Evolutionary conservation across 2,113 vertebrate genomes (phyloP).

Genomic region (Pontoporia blainvillei): DNA sequence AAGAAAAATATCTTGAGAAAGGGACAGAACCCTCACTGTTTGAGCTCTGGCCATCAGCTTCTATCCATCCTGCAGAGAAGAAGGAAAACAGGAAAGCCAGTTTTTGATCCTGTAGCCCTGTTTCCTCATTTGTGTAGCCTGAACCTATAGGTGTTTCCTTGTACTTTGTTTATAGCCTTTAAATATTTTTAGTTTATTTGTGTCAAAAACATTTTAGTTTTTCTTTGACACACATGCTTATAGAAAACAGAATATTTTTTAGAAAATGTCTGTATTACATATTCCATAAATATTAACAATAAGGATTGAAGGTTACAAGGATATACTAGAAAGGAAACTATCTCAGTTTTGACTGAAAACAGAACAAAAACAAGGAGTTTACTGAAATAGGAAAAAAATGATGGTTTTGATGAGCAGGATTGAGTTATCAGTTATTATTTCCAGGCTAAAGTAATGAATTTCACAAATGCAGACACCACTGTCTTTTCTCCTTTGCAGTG

Average conservation of each 20-base stretch:
- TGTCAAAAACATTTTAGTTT: neutral
- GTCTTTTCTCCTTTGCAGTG: neutral
- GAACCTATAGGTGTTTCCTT: neutral
- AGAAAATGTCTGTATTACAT: neutral
- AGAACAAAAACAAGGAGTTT: neutral
- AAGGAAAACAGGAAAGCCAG: neutral
- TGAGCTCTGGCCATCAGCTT: too few species aligned
- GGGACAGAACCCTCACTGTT: rapidly evolving
- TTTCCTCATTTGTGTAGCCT: neutral
- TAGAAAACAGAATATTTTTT: neutral
- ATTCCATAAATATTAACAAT: neutral
- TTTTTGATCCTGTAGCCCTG: too few species aligned
- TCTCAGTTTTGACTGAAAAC: neutral
- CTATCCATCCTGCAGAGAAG: neutral
- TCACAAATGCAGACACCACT: neutral
- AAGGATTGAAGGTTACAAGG: neutral
- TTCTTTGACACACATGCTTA: neutral
- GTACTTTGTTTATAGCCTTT: neutral
- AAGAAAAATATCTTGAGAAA: neutral
- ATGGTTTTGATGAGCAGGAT: rapidly evolving
- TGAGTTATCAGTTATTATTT: neutral
- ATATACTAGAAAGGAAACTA: neutral
- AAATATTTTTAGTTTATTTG: neutral
- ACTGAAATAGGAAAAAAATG: neutral
- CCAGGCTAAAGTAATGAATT: neutral